A percentile compares a stretch with the other conserved stretches of the same genome.
phyloP scores from a whole-genome alignment of 1,140 invertebrate genomes.

The Brachionus asplanchnoidis region DNA sequence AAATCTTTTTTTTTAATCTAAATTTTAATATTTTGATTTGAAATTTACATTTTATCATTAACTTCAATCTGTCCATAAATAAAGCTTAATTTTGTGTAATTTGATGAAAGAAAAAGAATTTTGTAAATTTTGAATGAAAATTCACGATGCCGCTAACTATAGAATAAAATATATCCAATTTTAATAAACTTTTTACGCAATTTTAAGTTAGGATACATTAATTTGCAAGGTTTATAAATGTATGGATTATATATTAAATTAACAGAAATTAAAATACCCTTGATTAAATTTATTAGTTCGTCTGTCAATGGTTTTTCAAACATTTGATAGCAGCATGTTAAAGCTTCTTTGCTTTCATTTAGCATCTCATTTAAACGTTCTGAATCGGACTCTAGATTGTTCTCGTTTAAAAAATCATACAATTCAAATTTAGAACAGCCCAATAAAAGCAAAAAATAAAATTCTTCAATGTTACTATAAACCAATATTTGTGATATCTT shows the following conservation, averaged over 20 bases:
- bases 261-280: not conserved
- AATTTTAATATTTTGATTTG: no score
- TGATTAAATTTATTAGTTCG: not conserved
- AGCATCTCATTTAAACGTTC: not conserved
- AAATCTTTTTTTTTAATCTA: no score
- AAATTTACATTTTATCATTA: no score
- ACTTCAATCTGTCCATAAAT: no score
- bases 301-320: not conserved
- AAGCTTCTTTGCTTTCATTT: not conserved
- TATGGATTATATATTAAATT: not conserved
- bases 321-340: not conserved
- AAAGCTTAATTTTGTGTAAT: no score
- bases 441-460: slow-evolving; percentile 3
- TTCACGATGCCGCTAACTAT: no score
- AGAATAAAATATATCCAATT: no score
- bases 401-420: not conserved
- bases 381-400: not conserved
- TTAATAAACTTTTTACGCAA: no score
- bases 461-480: not conserved
- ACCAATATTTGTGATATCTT: not conserved
- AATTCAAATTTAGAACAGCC: not conserved
- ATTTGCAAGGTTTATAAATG: no score
- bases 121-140: no score
- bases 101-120: no score
- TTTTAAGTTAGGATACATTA: no score